A percentile compares a stretch with the other conserved stretches of the same genome.
These are phyloP conservation scores for Terebella lapidaria DNA, from an alignment of 2,888 invertebrate species.

Conservation along the genomic window DNA sequence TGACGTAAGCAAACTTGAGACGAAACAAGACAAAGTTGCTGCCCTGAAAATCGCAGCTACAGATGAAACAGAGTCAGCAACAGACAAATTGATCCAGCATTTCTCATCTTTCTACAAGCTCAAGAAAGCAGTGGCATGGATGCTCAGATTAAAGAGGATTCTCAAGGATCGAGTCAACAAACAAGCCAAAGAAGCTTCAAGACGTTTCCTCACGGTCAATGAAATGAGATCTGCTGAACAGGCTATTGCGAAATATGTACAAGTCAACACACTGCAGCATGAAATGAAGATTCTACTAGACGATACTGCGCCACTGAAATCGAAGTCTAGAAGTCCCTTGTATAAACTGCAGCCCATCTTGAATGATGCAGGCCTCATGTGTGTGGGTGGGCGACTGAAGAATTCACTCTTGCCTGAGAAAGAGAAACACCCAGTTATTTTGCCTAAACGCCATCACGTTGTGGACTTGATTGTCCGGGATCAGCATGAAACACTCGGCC, in stretches of 20 bases:
- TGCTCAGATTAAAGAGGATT: neutral
- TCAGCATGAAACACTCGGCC: neutral
- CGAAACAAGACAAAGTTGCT: no score
- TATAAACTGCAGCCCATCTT: no score
- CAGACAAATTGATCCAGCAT: no score
- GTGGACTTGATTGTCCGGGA: neutral
- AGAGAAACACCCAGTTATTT: neutral
- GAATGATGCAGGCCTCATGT: no score
- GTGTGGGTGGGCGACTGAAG: neutral
- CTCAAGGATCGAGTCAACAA: neutral
- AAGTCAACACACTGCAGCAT: neutral
- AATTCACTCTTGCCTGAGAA: neutral
- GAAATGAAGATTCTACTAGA: no score
- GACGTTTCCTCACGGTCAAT: no score
- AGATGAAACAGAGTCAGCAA: neutral
- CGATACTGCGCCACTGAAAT: no score
- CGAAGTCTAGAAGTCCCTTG: no score
- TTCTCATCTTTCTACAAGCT: neutral
- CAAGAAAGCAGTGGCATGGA: neutral
- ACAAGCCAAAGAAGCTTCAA: no score
- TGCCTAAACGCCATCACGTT: neutral
- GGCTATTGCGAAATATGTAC: neutral
- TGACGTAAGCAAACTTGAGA: no score
- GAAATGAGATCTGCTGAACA: neutral
- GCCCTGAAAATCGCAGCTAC: no score